Evolutionary conservation across 2,797 vertebrate genomes (phyloP).

Genomic region (Megalops cyprinoides): DNA sequence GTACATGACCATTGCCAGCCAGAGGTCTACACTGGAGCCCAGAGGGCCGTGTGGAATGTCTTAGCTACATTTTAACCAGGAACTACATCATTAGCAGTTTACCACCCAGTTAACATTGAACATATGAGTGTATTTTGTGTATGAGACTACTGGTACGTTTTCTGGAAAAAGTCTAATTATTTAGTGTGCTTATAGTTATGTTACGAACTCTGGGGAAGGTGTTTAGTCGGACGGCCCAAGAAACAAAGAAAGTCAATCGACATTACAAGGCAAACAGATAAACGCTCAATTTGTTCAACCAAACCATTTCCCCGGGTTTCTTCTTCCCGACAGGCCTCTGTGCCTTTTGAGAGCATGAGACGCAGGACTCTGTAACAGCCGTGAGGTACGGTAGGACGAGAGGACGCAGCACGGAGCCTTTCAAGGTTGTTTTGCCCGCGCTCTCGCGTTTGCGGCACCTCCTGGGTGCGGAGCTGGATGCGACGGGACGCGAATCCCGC

Average conservation of each 20-base stretch:
- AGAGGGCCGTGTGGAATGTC: too few relatives aligned
- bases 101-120: too few relatives aligned
- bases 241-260: not conserved
- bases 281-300: not conserved
- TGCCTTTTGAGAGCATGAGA: not conserved
- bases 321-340: not conserved
- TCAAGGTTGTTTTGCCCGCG: not conserved
- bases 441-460: not conserved
- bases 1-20: too few relatives aligned
- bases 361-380: not conserved
- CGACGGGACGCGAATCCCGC: not conserved
- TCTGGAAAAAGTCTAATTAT: too few relatives aligned
- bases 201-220: not conserved
- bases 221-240: not conserved
- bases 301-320: not conserved
- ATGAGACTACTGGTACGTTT: too few relatives aligned
- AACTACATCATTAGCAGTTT: too few relatives aligned
- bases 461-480: not conserved
- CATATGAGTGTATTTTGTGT: too few relatives aligned
- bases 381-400: too few relatives aligned
- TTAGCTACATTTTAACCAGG: too few relatives aligned
- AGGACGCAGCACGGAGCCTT: not conserved
- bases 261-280: too few relatives aligned
- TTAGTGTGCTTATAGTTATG: too few relatives aligned
- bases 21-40: too few relatives aligned